Conservation (phyloP, 2,797 vertebrate genomes). For the Lithobates pipiens region DNA sequence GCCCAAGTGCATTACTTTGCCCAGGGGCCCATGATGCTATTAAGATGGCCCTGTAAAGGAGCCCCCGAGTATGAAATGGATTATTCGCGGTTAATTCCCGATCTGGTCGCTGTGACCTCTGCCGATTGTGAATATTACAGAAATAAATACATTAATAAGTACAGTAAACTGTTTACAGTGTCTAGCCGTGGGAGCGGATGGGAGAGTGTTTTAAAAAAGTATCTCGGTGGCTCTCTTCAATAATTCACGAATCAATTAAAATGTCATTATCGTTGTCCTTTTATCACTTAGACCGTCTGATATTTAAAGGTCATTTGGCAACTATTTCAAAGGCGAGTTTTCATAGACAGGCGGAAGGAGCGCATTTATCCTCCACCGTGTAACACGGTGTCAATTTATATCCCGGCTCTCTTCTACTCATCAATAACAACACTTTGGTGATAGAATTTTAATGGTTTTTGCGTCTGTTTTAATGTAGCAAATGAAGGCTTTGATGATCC, state of each 20-base stretch:
- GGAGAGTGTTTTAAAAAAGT: conserved; percentile 56
- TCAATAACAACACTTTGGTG: conserved; percentile 55
- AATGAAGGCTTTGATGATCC: too few species aligned
- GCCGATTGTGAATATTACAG: too few species aligned
- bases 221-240: conserved; percentile 73
- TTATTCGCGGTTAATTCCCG: too few species aligned
- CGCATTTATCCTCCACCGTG: neutral
- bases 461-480: conserved; percentile 13
- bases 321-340: conserved; percentile 71
- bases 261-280: conserved; percentile 76
- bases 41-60: too few species aligned
- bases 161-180: conserved; percentile 8
- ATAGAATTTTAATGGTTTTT: conserved; percentile 61
- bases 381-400: conserved; percentile 65
- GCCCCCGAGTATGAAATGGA: too few species aligned
- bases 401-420: conserved; percentile 63
- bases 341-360: conserved; percentile 70
- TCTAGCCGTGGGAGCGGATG: conserved; percentile 10
- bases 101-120: too few species aligned
- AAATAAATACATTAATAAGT: neutral
- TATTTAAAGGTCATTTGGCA: conserved; percentile 78
- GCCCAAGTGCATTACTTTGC: too few species aligned
- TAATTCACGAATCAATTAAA: conserved; percentile 83
- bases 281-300: conserved; percentile 73
- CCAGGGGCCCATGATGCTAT: too few species aligned